phyloP scores from a whole-genome alignment of 2,113 vertebrate species.

The Anarhynchus alexandrinus region DNA sequence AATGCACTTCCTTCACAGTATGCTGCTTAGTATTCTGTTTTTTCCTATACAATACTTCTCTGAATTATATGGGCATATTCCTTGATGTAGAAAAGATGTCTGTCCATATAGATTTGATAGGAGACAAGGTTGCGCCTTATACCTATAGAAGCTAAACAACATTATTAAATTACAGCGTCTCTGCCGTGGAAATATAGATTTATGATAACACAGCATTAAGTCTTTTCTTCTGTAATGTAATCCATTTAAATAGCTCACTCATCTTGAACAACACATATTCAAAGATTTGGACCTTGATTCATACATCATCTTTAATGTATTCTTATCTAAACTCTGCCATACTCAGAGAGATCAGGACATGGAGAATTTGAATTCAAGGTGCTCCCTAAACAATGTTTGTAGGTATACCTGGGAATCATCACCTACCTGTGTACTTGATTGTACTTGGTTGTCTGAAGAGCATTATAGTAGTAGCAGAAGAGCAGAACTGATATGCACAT shows the following conservation, averaged over 20 bases:
- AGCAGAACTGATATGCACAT: background rate
- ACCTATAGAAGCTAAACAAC: background rate
- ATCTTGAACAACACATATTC: background rate
- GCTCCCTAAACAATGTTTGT: background rate
- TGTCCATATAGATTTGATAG: background rate
- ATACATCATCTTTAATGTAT: constrained; percentile 13
- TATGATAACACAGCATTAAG: constrained; percentile 13
- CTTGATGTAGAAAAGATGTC: background rate
- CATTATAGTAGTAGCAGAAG: background rate
- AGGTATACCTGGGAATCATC: background rate
- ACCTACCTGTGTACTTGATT: background rate
- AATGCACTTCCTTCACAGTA: background rate
- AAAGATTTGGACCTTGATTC: background rate
- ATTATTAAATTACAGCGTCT: background rate
- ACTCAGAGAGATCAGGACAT: background rate
- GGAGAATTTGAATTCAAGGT: background rate
- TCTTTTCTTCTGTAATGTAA: constrained; percentile 4
- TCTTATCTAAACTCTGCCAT: background rate
- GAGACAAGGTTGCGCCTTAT: background rate
- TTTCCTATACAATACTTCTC: background rate
- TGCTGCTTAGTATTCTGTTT: background rate
- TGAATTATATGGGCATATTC: background rate
- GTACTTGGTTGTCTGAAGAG: background rate
- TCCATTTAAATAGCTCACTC: constrained; percentile 18
- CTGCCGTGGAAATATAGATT: background rate